A percentile compares a stretch with the other conserved stretches of the same genome.
Evolutionary conservation across 2,888 invertebrate species (phyloP).

Genomic region (Deladenus siricidicola): DNA sequence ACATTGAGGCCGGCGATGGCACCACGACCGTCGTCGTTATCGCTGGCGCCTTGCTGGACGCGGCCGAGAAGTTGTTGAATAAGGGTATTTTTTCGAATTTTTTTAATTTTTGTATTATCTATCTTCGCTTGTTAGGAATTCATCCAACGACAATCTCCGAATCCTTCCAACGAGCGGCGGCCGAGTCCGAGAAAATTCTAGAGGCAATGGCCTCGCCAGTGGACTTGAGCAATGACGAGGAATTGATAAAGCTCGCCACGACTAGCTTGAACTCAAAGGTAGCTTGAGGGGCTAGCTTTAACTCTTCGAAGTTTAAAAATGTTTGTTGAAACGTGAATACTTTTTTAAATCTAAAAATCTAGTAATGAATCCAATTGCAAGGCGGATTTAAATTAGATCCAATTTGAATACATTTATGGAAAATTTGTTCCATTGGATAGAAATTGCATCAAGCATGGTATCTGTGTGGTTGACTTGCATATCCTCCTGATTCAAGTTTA

Average conservation of each 20-base stretch:
- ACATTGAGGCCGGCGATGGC: constrained; percentile 97
- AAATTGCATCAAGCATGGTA: too few relatives aligned
- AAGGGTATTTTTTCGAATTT: constrained; percentile 59
- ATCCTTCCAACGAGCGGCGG: constrained; percentile 75
- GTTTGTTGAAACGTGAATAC: too few relatives aligned
- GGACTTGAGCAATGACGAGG: constrained; percentile 75
- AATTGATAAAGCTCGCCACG: constrained; percentile 84
- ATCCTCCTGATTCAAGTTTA: too few relatives aligned
- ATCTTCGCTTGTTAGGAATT: constrained; percentile 63
- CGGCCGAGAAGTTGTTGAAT: constrained; percentile 78
- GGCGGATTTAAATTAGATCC: too few relatives aligned
- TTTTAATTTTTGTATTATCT: not conserved
- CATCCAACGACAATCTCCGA: constrained; percentile 96
- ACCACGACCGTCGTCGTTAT: constrained; percentile 96
- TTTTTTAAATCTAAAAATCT: too few relatives aligned
- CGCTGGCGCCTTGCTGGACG: constrained; percentile 88
- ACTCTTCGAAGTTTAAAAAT: too few relatives aligned
- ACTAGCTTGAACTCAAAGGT: constrained; percentile 93
- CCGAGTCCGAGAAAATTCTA: constrained; percentile 70
- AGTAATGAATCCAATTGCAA: too few relatives aligned
- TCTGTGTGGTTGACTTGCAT: too few relatives aligned
- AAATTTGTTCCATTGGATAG: too few relatives aligned
- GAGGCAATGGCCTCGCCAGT: constrained; percentile 72
- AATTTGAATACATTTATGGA: too few relatives aligned
- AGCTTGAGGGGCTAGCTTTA: too few relatives aligned